A percentile compares a stretch with the other conserved stretches of the same genome.
These are phyloP conservation scores for Pelodiscus sinensis DNA, from an alignment of 2,113 vertebrate genomes.

Conservation along the genomic window DNA sequence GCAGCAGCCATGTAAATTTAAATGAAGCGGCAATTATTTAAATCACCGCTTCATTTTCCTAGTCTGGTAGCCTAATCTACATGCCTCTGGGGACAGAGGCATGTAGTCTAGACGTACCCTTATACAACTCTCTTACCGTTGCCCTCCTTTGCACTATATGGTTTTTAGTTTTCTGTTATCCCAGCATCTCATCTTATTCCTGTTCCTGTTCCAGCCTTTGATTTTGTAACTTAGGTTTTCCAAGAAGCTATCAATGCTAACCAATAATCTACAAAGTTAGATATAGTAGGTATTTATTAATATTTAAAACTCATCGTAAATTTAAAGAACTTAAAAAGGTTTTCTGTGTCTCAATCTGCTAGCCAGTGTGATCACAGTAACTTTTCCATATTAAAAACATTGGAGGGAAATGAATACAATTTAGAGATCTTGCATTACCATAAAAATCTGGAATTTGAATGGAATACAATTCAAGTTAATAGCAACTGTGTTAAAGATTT, in stretches of 20 bases:
- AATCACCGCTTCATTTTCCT: no score
- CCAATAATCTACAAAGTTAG: slow-evolving; percentile 22
- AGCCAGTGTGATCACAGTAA: neutral
- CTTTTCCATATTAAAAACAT: slow-evolving; percentile 4
- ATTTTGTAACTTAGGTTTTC: neutral
- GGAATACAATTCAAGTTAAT: slow-evolving; percentile 61
- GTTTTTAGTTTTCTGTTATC: neutral
- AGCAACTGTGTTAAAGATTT: slow-evolving; percentile 36
- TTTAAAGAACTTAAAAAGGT: slow-evolving; percentile 48
- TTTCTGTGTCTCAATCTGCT: slow-evolving; percentile 3
- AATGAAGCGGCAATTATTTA: no score
- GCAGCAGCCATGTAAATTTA: no score
- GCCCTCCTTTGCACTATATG: neutral
- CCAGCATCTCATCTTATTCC: neutral
- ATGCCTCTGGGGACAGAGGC: no score
- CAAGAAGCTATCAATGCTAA: slow-evolving; percentile 22
- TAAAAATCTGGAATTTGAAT: slow-evolving; percentile 26
- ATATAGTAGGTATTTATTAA: slow-evolving; percentile 63
- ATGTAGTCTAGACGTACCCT: no score
- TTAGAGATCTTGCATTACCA: slow-evolving; percentile 36
- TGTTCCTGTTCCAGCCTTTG: neutral
- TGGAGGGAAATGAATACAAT: neutral
- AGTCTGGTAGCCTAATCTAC: no score
- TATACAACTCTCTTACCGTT: neutral
- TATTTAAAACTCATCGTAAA: slow-evolving; percentile 56